Percentiles rank a stretch among this genome's conserved stretches.
These are phyloP conservation scores for Acanthiza pusilla DNA, from an alignment of 2,797 vertebrate species.

Conservation along the genomic window DNA sequence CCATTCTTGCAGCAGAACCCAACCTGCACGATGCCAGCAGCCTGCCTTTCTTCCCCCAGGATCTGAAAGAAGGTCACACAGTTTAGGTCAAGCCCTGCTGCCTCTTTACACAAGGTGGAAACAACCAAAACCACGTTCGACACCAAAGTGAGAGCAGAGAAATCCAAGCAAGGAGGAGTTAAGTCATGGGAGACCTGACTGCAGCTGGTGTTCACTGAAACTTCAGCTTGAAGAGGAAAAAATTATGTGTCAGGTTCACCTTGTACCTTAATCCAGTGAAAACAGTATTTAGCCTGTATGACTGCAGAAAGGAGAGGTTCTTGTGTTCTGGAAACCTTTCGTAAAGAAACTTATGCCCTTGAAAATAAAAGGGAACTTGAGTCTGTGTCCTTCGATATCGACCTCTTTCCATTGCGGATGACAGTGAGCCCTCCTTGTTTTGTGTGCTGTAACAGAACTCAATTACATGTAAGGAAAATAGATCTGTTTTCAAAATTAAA, in stretches of 20 bases:
- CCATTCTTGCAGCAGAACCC: not conserved
- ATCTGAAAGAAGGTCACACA: not conserved
- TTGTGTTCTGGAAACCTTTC: not conserved
- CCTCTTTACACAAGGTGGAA: not conserved
- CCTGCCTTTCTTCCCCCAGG: not conserved
- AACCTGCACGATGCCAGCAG: not conserved
- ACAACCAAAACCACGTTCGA: not conserved
- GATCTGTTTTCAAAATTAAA: constrained; percentile 41
- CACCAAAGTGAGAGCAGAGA: not conserved
- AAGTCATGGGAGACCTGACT: not conserved
- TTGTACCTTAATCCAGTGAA: not conserved
- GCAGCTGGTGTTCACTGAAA: not conserved
- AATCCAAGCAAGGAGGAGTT: not conserved
- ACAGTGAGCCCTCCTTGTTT: not conserved
- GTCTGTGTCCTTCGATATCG: not conserved
- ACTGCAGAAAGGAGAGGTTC: not conserved
- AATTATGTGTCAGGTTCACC: not conserved
- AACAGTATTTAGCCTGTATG: not conserved
- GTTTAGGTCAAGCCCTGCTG: not conserved
- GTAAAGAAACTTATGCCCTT: not conserved
- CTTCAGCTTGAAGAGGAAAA: not conserved
- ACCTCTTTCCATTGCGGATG: not conserved
- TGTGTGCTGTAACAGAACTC: constrained; percentile 41
- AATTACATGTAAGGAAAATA: constrained; percentile 40
- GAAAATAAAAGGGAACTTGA: not conserved